These are phyloP conservation scores for Atopsyche davidsoni DNA, from an alignment of 1,140 invertebrate species.

Conservation along the genomic window DNA sequence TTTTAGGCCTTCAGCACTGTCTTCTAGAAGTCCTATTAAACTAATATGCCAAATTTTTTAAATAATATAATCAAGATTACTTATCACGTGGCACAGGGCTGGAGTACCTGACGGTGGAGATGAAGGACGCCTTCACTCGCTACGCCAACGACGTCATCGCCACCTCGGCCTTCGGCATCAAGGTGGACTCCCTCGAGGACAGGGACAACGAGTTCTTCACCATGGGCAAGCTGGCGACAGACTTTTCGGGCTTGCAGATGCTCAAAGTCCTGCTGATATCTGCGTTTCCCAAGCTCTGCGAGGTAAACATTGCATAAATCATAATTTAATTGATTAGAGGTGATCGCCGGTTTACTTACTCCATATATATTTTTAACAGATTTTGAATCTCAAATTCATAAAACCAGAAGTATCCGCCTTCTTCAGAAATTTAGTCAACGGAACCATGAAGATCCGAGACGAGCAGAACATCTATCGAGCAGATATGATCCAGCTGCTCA, in stretches of 20 bases:
- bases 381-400: too few relatives aligned
- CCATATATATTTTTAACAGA: too few relatives aligned
- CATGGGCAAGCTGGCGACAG: conserved; percentile 1
- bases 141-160: conserved; percentile 43
- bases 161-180: conserved; percentile 36
- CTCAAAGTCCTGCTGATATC: background rate
- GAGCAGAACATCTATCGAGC: too few relatives aligned
- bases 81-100: background rate
- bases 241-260: background rate
- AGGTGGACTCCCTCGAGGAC: conserved; percentile 30
- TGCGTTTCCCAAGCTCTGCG: background rate
- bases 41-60: too few relatives aligned
- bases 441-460: too few relatives aligned
- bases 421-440: background rate
- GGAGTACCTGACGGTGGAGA: conserved; percentile 27
- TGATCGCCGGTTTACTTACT: too few relatives aligned
- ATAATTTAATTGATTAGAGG: too few relatives aligned
- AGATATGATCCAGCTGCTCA: too few relatives aligned
- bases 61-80: background rate
- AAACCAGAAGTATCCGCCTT: background rate
- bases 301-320: background rate
- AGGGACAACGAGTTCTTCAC: background rate
- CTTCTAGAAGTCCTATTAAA: too few relatives aligned
- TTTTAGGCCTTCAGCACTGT: too few relatives aligned
- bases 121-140: conserved; percentile 37